phyloP scores from a whole-genome alignment of 2,888 invertebrate genomes.

The Drosophila ustulata region DNA sequence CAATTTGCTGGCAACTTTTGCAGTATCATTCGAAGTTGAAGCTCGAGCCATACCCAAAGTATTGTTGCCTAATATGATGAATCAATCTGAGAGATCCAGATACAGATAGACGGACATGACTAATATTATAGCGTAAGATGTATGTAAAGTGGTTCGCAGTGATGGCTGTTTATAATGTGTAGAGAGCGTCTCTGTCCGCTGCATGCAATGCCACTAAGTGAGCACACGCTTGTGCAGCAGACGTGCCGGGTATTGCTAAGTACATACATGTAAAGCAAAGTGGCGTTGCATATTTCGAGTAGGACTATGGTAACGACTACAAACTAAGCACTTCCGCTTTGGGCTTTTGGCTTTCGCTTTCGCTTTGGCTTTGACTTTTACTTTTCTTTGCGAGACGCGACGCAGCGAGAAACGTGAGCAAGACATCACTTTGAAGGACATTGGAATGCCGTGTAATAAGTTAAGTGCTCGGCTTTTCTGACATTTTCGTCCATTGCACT shows the following conservation, averaged over 20 bases:
- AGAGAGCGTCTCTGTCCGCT: background rate
- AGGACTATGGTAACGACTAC: conserved; percentile 53
- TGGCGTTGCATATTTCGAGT: conserved; percentile 68
- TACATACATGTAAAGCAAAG: conserved; percentile 16
- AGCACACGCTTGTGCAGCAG: background rate
- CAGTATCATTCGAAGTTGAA: background rate
- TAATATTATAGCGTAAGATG: background rate
- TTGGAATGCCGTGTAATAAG: conserved; percentile 79
- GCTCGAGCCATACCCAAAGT: background rate
- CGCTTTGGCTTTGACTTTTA: background rate
- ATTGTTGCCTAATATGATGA: background rate
- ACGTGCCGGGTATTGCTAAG: background rate
- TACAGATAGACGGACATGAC: background rate
- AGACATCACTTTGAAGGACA: conserved; percentile 48
- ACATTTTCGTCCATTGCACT: conserved; percentile 61
- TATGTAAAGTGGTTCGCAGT: background rate
- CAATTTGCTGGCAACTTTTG: background rate
- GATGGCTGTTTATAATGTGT: background rate
- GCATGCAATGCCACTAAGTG: background rate
- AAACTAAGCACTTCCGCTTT: conserved; percentile 76
- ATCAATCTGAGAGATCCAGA: background rate
- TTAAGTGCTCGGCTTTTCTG: conserved; percentile 79
- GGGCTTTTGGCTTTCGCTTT: conserved; percentile 3
- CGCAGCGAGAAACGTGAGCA: background rate
- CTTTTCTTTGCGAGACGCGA: conserved; percentile 7